Conservation (phyloP, 2,888 invertebrate species). For the Caenorhabditis panamensis region DNA sequence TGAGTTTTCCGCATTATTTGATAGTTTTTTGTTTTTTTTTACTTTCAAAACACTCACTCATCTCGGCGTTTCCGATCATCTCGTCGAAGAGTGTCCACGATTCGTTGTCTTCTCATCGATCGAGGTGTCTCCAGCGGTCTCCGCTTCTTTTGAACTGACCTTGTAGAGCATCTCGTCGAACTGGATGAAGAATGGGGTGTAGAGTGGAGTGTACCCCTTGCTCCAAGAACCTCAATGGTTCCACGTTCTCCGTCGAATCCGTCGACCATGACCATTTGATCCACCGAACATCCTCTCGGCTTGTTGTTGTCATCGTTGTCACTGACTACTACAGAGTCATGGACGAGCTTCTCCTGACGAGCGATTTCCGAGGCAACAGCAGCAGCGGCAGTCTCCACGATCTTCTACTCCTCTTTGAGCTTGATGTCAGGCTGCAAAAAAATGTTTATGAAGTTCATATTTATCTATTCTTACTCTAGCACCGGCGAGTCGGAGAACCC, state of each 20-base stretch:
- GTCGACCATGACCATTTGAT: no score
- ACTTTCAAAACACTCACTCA: no score
- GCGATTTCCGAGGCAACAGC: conserved; percentile 86
- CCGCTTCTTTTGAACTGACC: conserved; percentile 85
- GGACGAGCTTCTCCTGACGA: conserved; percentile 87
- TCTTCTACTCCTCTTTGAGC: conserved; percentile 89
- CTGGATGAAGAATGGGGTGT: no score
- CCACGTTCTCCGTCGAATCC: no score
- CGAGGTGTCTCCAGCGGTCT: conserved; percentile 90
- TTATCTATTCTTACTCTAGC: conserved; percentile 19
- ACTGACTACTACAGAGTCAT: no score
- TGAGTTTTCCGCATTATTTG: no score
- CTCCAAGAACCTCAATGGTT: no score
- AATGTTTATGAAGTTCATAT: background rate
- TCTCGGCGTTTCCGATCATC: no score
- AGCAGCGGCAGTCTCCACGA: conserved; percentile 83
- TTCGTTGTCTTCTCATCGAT: conserved; percentile 91
- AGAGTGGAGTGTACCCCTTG: no score
- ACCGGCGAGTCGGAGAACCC: conserved; percentile 30
- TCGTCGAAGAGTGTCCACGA: conserved; percentile 82
- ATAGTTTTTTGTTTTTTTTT: no score
- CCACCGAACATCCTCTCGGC: no score
- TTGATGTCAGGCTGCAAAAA: conserved; percentile 85
- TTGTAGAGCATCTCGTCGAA: conserved; percentile 99
- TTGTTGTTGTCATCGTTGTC: no score